Evolutionary conservation across 2,113 vertebrate species (phyloP).

Genomic region (Limanda limanda): DNA sequence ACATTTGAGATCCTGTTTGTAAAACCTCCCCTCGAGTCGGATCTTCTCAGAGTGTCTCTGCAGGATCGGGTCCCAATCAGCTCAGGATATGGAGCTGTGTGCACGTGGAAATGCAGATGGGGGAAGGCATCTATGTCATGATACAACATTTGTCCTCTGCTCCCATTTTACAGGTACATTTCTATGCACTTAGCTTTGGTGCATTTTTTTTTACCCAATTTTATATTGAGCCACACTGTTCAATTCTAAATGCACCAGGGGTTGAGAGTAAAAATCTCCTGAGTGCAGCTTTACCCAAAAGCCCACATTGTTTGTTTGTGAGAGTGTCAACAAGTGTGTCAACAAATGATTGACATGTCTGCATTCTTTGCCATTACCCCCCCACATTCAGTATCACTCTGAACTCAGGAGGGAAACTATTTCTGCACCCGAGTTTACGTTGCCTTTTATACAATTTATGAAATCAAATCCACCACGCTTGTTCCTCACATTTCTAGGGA

Average conservation of each 20-base stretch:
- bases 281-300: not conserved
- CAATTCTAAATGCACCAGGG: not conserved
- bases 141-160: constrained; percentile 20
- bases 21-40: constrained; percentile 54
- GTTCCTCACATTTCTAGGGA: not conserved
- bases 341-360: no score
- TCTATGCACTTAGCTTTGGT: constrained; percentile 1
- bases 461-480: not conserved
- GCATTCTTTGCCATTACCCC: no score
- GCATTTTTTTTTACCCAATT: not conserved
- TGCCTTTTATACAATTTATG: not conserved
- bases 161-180: constrained; percentile 3
- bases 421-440: not conserved
- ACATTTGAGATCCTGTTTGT: constrained; percentile 71
- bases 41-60: constrained; percentile 59
- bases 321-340: no score
- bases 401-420: no score
- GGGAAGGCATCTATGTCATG: not conserved
- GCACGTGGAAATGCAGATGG: constrained; percentile 12
- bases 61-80: constrained; percentile 64
- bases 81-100: constrained; percentile 28
- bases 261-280: not conserved
- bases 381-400: no score
- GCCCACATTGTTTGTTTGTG: not conserved
- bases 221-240: not conserved